Percentiles rank a stretch among this genome's conserved stretches.
These are phyloP conservation scores for Hemiprocne comata DNA, from an alignment of 2,113 vertebrate genomes.

Conservation along the genomic window DNA sequence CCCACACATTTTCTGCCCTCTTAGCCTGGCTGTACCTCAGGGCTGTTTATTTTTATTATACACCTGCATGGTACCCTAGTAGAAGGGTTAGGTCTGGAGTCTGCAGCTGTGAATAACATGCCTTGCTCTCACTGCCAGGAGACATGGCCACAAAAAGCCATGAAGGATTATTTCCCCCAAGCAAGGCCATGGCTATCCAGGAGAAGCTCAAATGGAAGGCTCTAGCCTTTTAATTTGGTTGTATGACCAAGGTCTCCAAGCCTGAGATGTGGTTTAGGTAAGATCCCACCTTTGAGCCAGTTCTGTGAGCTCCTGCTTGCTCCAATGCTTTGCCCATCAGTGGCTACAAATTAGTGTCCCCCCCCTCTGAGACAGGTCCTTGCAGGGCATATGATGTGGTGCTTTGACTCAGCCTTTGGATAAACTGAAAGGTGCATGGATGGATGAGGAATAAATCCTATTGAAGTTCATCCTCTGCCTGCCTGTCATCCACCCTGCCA, in stretches of 20 bases:
- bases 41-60: background rate
- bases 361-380: background rate
- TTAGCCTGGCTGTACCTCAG: background rate
- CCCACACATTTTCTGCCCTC: background rate
- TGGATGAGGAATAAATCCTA: background rate
- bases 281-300: background rate
- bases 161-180: background rate
- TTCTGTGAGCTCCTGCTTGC: background rate
- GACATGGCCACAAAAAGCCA: background rate
- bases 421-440: background rate
- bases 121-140: background rate
- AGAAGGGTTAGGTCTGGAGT: background rate
- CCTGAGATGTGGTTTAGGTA: background rate
- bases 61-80: background rate
- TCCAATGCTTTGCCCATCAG: background rate
- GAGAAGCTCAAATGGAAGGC: background rate
- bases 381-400: fast-evolving
- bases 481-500: background rate
- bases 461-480: background rate
- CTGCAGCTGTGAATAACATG: background rate
- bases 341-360: background rate
- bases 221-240: background rate
- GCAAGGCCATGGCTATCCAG: background rate
- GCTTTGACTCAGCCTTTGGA: background rate
- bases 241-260: background rate